Base-by-base conservation (phyloP, 53 echinoderm and acorn worm species). In the Echinometra lucunter region DNA sequence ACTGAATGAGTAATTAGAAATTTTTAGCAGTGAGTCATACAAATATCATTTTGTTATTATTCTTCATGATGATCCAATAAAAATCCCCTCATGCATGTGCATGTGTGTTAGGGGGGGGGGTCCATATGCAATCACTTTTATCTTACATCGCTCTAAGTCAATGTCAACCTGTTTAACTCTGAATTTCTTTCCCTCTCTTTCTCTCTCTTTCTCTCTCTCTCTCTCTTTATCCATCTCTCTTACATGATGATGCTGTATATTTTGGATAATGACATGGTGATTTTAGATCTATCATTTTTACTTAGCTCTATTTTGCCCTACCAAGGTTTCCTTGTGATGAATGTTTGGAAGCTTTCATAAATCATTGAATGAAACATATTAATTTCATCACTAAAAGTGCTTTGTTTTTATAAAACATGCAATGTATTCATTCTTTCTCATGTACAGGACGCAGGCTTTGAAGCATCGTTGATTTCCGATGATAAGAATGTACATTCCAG, bases 401-500 rank as follows among this genome's bases (percentile, higher is more conserved):
- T 69, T 34, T 66, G 60, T 10, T n/a, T 66, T 27, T 2, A 69
- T 34, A 13, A n/a, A 23, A n/a, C n/a, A n/a, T n/a, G n/a, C n/a
- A n/a, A n/a, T n/a, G n/a, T 94, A 44, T 92, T 32, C 45, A 10
- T 56, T 90, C 1, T 35, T 88, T 58, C 1, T 95, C 66, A 58
- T 66, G n/a, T 58, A 32, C 42, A 98, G 98, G 96, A 96, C 91
- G 95, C 95, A 18, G 98, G 98, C 34, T 98, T 98, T 96, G 96
- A 92, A 34, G 98, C 97, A 3, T 78, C 66, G 32, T 90, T 98
- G 40, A 81, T 97, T 75, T 94, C 95, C 38, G 94, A 70, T 42
- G 96, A 97, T 88, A 95, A 93, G 55, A 95, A 90, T 30, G 83
- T 91, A 44, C 94, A 94, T 94, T 94, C 96, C 44, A 94, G 95